Base-by-base conservation (phyloP, 1,140 invertebrate genomes). In the Sycobia sp. region DNA sequence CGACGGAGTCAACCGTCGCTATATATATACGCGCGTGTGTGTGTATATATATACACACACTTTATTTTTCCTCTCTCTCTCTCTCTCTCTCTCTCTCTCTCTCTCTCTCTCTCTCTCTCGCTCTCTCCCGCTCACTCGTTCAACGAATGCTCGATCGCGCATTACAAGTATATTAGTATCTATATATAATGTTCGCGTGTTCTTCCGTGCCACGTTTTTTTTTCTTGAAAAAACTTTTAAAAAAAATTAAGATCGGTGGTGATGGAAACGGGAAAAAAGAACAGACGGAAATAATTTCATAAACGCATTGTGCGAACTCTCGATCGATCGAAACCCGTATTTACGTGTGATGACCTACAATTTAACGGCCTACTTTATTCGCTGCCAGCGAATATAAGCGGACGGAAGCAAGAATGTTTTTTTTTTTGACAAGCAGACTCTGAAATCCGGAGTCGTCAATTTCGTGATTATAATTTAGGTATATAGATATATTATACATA, bases 311-410 rank as follows among this genome's bases (percentile, higher is more conserved):
- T 46, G 10, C 5, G 38, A 46, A 62, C 29, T 62, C 23, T 54
- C 44, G 60, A 54, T 39, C n/a, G 51, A 62, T 62, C 8, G 34
- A 20, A 56, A 55, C 23, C 51, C 60, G 60, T 41, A 34, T n/a
- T n/a, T n/a, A n/a, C n/a, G n/a, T 49, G 44, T 56, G 51, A 46
- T 62, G 51, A 44, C 41, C 60, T 62, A 55, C 51, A 62, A 56
- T 62, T 56, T 47, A 44, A 34, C 4, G 34, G 49, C 51, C 51
- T 23, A 62, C 43, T n/a, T 46, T 20, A 23, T 23, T 14, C 50
- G 29, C 22, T 36, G 60, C 13, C 34, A 47, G 51, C 23, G 18
- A 11, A n/a, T n/a, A n/a, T 23, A 54, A 62, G 25, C 43, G 38
- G 46, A 43, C 61, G 61, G 53, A 57, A 61, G 49, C 49, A 53